Evolutionary conservation across 2,797 vertebrate species (phyloP).

Genomic region (Merluccius polli): DNA sequence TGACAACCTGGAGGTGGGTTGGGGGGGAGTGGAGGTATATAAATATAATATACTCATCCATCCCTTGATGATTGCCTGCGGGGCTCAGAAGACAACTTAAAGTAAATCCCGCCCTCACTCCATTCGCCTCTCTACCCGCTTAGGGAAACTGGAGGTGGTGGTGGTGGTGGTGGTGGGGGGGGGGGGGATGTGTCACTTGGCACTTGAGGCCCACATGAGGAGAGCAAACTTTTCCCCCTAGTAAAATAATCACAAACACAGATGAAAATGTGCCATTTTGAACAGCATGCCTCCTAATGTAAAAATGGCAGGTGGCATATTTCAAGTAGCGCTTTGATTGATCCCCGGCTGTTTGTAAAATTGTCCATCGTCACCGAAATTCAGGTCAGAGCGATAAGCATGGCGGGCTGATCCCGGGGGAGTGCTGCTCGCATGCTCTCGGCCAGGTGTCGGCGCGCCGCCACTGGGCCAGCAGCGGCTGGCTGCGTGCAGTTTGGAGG

Average conservation of each 20-base stretch:
- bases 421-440: constrained; percentile 62
- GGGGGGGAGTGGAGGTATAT: constrained; percentile 15
- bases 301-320: constrained; percentile 80
- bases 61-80: constrained; percentile 59
- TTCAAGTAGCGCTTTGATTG: constrained; percentile 77
- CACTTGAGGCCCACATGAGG: constrained; percentile 68
- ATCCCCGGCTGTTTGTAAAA: constrained; percentile 82
- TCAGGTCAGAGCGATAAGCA: constrained; percentile 82
- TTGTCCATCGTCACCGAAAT: constrained; percentile 77
- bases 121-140: constrained; percentile 48
- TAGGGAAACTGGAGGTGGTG: constrained; percentile 60
- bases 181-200: constrained; percentile 74
- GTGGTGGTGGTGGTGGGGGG: constrained; percentile 29
- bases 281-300: constrained; percentile 80
- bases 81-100: constrained; percentile 66
- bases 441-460: constrained; percentile 51
- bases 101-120: constrained; percentile 61
- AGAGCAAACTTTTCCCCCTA: constrained; percentile 67
- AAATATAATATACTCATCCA: constrained; percentile 45
- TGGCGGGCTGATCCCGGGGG: constrained; percentile 66
- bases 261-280: constrained; percentile 76
- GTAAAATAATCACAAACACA: constrained; percentile 80
- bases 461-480: constrained; percentile 20
- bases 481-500: neutral
- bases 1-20: constrained; percentile 17